phyloP scores from a whole-genome alignment of 2,888 invertebrate species.

The Hemistola chrysoprasaria region DNA sequence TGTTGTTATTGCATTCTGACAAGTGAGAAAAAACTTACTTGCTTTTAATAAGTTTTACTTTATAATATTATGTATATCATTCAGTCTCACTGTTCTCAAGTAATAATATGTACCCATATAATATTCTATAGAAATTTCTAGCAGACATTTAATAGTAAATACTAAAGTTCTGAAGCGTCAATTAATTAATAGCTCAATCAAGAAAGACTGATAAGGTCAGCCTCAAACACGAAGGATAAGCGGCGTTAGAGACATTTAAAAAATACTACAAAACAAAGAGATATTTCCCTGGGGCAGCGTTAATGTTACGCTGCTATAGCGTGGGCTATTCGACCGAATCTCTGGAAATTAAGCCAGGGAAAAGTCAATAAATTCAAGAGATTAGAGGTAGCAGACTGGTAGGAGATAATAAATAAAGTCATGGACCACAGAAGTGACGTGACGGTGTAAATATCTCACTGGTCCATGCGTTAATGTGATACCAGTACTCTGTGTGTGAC shows the following conservation, averaged over 20 bases:
- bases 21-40: too few species aligned
- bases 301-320: slow-evolving; percentile 72
- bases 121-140: slow-evolving; percentile 16
- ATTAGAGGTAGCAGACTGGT: slow-evolving; percentile 51
- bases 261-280: slow-evolving; percentile 69
- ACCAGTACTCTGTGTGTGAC: too few species aligned
- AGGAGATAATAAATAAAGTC: slow-evolving; percentile 58
- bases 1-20: too few species aligned
- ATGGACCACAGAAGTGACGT: slow-evolving; percentile 40
- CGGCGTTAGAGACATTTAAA: slow-evolving; percentile 57
- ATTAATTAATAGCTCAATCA: slow-evolving; percentile 34
- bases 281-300: slow-evolving; percentile 76
- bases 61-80: too few species aligned
- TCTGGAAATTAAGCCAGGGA: slow-evolving; percentile 75
- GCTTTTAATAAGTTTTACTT: too few species aligned
- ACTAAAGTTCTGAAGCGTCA: slow-evolving; percentile 22
- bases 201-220: slow-evolving; percentile 32
- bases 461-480: slow-evolving; percentile 51
- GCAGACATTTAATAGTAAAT: slow-evolving; percentile 11
- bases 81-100: too few species aligned
- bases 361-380: slow-evolving; percentile 78
- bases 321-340: slow-evolving; percentile 77
- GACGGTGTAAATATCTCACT: slow-evolving; percentile 32
- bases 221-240: slow-evolving; percentile 32
- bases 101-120: too few species aligned